Percentiles rank a stretch among this genome's conserved stretches.
Conservation (phyloP, 2,113 vertebrate genomes). For the Cricetomys ansorgei region DNA sequence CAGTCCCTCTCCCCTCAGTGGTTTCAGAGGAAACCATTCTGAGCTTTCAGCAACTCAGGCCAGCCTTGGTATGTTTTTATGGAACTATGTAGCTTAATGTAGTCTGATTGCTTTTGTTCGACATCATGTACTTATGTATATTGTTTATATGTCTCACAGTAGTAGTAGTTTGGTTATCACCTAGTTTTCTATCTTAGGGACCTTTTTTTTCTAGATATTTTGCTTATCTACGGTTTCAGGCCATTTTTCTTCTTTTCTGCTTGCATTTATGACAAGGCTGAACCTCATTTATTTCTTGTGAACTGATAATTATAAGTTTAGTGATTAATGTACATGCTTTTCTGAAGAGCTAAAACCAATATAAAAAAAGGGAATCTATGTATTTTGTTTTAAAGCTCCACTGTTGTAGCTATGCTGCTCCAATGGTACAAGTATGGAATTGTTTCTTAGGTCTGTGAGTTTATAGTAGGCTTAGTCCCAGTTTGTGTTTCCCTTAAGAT, state of each 20-base stretch:
- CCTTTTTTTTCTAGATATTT: not conserved
- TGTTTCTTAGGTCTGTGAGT: not conserved
- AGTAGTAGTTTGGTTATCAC: not conserved
- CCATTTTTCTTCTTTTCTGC: not conserved
- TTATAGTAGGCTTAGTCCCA: not conserved
- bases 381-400: no score
- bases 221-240: not conserved
- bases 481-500: not conserved
- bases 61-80: not conserved
- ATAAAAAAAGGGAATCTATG: no score
- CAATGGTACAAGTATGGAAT: not conserved
- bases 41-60: not conserved
- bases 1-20: not conserved
- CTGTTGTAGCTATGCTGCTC: slow-evolving; percentile 67
- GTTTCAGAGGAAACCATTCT: not conserved
- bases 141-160: not conserved
- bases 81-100: not conserved
- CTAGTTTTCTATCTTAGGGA: not conserved
- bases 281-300: slow-evolving; percentile 81
- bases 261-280: slow-evolving; percentile 56
- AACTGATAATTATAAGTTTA: slow-evolving; percentile 79
- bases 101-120: not conserved
- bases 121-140: rapidly evolving
- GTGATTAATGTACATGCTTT: slow-evolving; percentile 80
- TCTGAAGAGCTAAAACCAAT: slow-evolving; percentile 77